A percentile compares a stretch with the other conserved stretches of the same genome.
Conservation (phyloP, 2,888 invertebrate genomes). For the Sinohyriopsis cumingii region DNA sequence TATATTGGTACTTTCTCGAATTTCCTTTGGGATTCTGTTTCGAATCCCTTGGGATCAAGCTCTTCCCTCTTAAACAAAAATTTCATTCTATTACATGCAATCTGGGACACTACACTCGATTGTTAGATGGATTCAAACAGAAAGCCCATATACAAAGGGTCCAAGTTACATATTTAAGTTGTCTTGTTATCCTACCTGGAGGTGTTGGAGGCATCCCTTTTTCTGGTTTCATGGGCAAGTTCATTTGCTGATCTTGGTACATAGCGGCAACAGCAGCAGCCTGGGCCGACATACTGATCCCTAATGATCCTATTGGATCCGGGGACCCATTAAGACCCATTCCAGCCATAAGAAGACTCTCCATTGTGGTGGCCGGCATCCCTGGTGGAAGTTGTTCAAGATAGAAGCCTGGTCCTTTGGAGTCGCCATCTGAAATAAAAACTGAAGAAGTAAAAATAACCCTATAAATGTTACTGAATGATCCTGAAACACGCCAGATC, state of each 20-base stretch:
- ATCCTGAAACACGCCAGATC: too few relatives aligned
- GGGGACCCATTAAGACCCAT: conserved; percentile 17
- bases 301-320: conserved; percentile 14
- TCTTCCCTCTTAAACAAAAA: too few relatives aligned
- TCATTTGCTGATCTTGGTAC: conserved; percentile 38
- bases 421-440: conserved; percentile 25
- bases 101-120: too few relatives aligned
- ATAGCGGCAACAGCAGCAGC: conserved; percentile 35
- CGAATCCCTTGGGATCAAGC: too few relatives aligned
- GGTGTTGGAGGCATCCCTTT: conserved; percentile 56
- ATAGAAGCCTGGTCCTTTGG: conserved; percentile 41
- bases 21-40: too few relatives aligned
- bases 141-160: too few relatives aligned
- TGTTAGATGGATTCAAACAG: too few relatives aligned
- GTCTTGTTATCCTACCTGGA: conserved; percentile 39
- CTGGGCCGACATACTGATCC: conserved; percentile 25
- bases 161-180: too few relatives aligned
- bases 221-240: conserved; percentile 53
- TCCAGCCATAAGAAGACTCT: conserved; percentile 18
- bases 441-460: background rate
- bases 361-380: conserved; percentile 24
- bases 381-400: conserved; percentile 37
- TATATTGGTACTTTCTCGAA: too few relatives aligned
- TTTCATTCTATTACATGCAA: too few relatives aligned
- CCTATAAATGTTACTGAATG: background rate